Evolutionary conservation across 2,797 vertebrate genomes (phyloP), one percentile per base, ranked within the genome.

Genomic region (Nyctalus aviator): DNA sequence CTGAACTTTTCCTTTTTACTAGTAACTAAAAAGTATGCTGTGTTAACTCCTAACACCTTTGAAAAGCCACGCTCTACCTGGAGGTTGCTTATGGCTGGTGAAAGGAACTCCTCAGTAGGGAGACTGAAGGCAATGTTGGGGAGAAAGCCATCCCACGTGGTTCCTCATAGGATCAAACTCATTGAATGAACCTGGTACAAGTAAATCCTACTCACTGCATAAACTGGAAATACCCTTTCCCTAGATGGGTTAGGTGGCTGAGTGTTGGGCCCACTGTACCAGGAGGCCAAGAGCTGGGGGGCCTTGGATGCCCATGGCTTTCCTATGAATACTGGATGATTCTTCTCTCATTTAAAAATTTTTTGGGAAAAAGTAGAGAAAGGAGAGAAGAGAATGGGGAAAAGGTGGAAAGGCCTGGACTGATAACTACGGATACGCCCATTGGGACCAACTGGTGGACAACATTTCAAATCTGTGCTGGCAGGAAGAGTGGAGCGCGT

Each of bases 401-500:
- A 64, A 87, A 35, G 4, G 13, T 46, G 30, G 91, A 62, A 55
- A 85, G 53, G 48, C 32, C 78, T 35, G 50, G 44, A 18, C 32
- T 41, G 32, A 37, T 15, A 37, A 11, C 46, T 30, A 7, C 14
- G 18, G 57, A 44, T 1, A 0, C 30, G 12, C 44, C 87, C 30
- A 13, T n/a, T n/a, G 94, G 84, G 57, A 85, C 50, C n/a, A 84
- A 73, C 23, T 46, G 72, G 48, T 48, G 93, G 83, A 68, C 53
- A 25, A 18, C 53, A 37, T 88, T 86, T 93, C 59, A 62, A 68
- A 66, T 84, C 32, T 62, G n/a, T 35, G 69, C 57, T 92, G 88
- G 92, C 90, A 89, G 78, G 83, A 76, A 83, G 77, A 53, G 6
- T 20, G 55, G 85, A 88, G 88, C 75, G 72, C 62, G 50, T 88